phyloP scores from a whole-genome alignment of 2,113 vertebrate genomes.

The Promerops cafer region DNA sequence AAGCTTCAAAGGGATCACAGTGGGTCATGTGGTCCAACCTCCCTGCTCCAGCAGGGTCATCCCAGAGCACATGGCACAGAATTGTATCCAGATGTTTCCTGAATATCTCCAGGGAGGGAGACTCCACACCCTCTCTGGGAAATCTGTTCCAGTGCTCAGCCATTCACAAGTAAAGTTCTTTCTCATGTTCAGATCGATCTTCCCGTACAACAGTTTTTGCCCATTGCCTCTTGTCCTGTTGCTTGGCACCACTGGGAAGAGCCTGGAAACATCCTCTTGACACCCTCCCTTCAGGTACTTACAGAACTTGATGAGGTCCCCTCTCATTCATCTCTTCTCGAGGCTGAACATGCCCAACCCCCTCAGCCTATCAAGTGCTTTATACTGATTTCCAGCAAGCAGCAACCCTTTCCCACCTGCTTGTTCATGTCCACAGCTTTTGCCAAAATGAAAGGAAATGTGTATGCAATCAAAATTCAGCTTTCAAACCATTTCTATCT shows the following conservation, averaged over 20 bases:
- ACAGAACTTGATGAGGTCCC: neutral
- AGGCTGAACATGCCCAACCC: no score
- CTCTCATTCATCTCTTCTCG: accelerated
- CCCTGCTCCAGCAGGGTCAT: neutral
- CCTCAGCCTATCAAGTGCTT: neutral
- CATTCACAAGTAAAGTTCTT: neutral
- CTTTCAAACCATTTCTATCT: neutral
- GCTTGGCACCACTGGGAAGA: neutral
- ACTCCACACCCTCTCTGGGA: neutral
- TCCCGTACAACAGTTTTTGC: neutral
- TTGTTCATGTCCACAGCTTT: neutral
- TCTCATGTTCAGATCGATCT: neutral
- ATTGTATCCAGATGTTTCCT: neutral
- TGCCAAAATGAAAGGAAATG: neutral
- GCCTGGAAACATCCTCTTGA: neutral
- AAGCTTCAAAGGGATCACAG: neutral
- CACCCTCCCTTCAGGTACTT: neutral
- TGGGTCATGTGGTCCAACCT: neutral
- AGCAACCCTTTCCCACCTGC: neutral
- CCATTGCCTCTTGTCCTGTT: neutral
- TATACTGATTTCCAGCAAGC: neutral
- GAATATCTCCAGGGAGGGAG: neutral
- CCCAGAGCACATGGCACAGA: neutral
- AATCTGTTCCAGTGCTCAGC: neutral
- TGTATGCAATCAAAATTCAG: neutral